A percentile compares a stretch with the other conserved stretches of the same genome.
phyloP scores from a whole-genome alignment of 2,888 invertebrate genomes.

The Drosophila neotestacea region DNA sequence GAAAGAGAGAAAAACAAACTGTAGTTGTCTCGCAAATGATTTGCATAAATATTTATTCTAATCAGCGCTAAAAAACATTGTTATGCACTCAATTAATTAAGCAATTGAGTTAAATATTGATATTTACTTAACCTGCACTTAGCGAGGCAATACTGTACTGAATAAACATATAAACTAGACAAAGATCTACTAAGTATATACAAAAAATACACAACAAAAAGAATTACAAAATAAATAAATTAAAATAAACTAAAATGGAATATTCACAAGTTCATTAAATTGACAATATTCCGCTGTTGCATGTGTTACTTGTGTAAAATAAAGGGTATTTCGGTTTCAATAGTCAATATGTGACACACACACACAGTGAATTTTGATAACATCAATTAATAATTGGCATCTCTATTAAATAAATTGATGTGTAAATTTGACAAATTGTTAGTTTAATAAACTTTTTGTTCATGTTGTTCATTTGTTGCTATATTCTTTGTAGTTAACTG shows the following conservation, averaged over 20 bases:
- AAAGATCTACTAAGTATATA: not conserved
- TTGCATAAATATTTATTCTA: slow-evolving; percentile 23
- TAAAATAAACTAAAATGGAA: not conserved
- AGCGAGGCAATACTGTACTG: slow-evolving; percentile 30
- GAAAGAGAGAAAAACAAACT: not conserved
- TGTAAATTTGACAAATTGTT: no score
- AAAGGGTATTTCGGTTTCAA: not conserved
- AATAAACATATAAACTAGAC: not conserved
- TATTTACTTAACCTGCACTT: slow-evolving; percentile 10
- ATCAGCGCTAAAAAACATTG: slow-evolving; percentile 14
- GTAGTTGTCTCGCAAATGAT: slow-evolving; percentile 4
- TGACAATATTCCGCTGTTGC: slow-evolving; percentile 14
- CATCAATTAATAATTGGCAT: no score
- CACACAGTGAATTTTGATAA: no score
- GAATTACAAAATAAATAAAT: not conserved
- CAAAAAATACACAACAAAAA: not conserved
- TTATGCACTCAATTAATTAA: slow-evolving; percentile 16
- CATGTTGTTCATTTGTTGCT: no score
- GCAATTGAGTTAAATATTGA: slow-evolving; percentile 22
- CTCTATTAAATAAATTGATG: no score
- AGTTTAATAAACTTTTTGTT: no score
- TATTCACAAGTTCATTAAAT: slow-evolving; percentile 2
- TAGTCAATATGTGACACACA: not conserved
- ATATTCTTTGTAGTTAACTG: no score
- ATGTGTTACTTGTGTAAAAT: no score